Conservation (phyloP, 2,113 vertebrate genomes). For the Ophthalmotilapia sp. region DNA sequence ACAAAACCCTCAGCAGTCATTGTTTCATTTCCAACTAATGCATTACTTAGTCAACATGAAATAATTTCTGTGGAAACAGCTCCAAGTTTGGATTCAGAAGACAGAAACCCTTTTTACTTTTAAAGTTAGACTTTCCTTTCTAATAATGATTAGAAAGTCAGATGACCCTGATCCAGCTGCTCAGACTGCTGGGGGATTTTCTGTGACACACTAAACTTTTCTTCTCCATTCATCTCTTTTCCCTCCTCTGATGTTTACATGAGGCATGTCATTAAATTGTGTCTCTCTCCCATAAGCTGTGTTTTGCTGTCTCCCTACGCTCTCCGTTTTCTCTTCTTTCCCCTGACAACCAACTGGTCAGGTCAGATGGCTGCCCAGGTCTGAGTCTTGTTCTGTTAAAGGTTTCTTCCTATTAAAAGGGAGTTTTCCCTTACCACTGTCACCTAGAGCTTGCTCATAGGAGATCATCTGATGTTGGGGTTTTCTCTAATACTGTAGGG, state of each 20-base stretch:
- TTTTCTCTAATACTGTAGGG: neutral
- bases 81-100: neutral
- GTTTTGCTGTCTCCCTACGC: neutral
- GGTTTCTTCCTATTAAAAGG: neutral
- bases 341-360: neutral
- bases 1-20: neutral
- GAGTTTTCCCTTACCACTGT: neutral
- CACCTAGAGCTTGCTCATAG: neutral
- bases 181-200: neutral
- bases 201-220: neutral
- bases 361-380: neutral
- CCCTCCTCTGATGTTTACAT: neutral
- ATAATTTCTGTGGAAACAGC: neutral
- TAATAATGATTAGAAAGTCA: neutral
- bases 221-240: neutral
- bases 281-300: neutral
- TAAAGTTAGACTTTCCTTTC: neutral
- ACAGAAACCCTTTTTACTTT: neutral
- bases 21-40: neutral
- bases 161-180: neutral
- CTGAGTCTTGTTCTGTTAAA: neutral
- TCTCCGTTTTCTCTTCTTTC: neutral
- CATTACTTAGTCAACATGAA: neutral
- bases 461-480: neutral
- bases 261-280: neutral